phyloP scores from a whole-genome alignment of 2,888 invertebrate genomes.

The Chaetoderma sp. region DNA sequence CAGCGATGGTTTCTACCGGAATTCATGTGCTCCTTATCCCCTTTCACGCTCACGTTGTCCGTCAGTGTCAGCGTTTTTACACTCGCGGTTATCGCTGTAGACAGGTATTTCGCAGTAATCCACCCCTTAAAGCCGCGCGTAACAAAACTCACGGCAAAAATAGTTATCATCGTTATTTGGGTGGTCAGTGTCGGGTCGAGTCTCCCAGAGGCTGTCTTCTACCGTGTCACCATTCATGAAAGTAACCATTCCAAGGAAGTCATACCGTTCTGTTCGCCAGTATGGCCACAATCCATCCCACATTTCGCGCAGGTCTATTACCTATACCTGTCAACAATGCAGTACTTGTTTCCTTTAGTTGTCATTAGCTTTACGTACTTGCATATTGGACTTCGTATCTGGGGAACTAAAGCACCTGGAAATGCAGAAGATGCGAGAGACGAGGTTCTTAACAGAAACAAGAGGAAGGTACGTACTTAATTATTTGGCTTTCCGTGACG shows the following conservation, averaged over 20 bases:
- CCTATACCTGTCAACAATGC: slow-evolving; percentile 69
- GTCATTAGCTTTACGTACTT: slow-evolving; percentile 87
- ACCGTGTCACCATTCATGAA: slow-evolving; percentile 40
- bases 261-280: slow-evolving; percentile 63
- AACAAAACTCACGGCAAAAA: slow-evolving; percentile 80
- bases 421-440: slow-evolving; percentile 83
- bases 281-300: slow-evolving; percentile 38
- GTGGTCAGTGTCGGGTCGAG: slow-evolving; percentile 74
- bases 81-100: slow-evolving; percentile 86
- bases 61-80: slow-evolving; percentile 92
- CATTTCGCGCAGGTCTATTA: slow-evolving; percentile 62
- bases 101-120: slow-evolving; percentile 77
- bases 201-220: slow-evolving; percentile 75
- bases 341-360: slow-evolving; percentile 83
- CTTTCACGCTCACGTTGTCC: slow-evolving; percentile 86
- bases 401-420: slow-evolving; percentile 84
- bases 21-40: slow-evolving; percentile 90
- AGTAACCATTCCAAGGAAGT: slow-evolving; percentile 18
- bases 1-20: slow-evolving; percentile 88
- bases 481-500: too few species aligned
- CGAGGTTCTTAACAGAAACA: slow-evolving; percentile 83
- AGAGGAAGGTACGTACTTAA: slow-evolving; percentile 84
- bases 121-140: slow-evolving; percentile 75
- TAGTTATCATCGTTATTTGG: slow-evolving; percentile 83
- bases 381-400: slow-evolving; percentile 83